Evolutionary conservation across 1,140 invertebrate genomes (phyloP).

Genomic region (Colletes latitarsis): DNA sequence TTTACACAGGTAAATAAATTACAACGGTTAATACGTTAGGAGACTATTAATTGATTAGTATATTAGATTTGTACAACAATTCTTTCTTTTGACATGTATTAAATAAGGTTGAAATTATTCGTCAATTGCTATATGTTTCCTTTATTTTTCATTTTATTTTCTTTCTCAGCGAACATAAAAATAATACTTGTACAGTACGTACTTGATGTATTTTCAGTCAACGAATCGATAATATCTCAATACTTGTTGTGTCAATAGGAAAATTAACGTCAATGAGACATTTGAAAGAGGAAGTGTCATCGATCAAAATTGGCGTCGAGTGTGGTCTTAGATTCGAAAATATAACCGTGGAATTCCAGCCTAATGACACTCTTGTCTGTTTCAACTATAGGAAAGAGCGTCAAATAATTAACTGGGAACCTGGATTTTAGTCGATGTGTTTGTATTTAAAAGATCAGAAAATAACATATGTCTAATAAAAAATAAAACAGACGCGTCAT

Average conservation of each 20-base stretch:
- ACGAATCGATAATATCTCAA: not conserved
- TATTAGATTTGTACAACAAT: not conserved
- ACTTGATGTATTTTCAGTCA: conserved; percentile 5
- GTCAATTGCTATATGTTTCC: conserved; percentile 10
- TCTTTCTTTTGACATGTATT: not conserved
- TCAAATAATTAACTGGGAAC: conserved; percentile 90
- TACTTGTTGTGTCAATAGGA: conserved; percentile 81
- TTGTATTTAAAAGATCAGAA: conserved; percentile 6
- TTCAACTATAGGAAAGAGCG: conserved; percentile 85
- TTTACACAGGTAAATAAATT: conserved; percentile 86
- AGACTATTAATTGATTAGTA: not conserved
- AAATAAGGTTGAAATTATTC: not conserved
- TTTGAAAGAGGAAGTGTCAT: conserved; percentile 93
- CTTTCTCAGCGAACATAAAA: conserved; percentile 5
- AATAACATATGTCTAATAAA: conserved; percentile 7
- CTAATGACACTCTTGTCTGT: conserved; percentile 91
- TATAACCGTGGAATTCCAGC: conserved; percentile 83
- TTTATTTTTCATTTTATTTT: not conserved
- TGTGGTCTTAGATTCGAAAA: conserved; percentile 92
- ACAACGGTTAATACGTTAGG: not conserved
- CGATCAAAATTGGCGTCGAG: conserved; percentile 91
- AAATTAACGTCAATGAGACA: conserved; percentile 91
- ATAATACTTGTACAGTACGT: conserved; percentile 9
- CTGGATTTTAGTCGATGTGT: conserved; percentile 84
- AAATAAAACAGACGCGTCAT: conserved; percentile 29